Base-by-base conservation (phyloP, 2,797 vertebrate species). In the Muscicapa comitata region DNA sequence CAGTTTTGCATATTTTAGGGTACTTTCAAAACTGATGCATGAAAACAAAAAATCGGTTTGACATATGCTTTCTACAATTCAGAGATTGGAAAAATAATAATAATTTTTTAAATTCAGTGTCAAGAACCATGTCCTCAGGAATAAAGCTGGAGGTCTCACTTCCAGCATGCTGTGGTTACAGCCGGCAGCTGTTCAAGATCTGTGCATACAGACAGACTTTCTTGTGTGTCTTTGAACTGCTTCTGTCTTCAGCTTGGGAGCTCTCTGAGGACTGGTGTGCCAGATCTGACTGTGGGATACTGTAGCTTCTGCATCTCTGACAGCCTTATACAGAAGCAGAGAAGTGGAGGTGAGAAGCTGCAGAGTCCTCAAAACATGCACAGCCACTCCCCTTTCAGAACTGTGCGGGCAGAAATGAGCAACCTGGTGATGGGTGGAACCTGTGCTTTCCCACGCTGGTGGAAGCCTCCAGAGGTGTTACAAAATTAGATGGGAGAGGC, bases 401-500 rank as follows among this genome's bases (percentile, higher is more conserved):
- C 24, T 63, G 37, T 86, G 24, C 54, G 29, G 35, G 47, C 72
- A 86, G 42, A 65, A 86, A 21, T 50, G 65, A 95, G 9, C 40
- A 77, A 2, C 13, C 14, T 90, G 4, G 21, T 33, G 20, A 40
- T 89, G 79, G 62, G 88, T 86, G 86, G 62, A 84, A 51, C 79
- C 71, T 70, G 9, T 66, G 59, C 59, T 87, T 95, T 93, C 93
- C 71, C 93, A 93, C 4, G 7, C 37, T 2, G 3, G 11, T 55
- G 24, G 45, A 63, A 45, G 25, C 38, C 26, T 76, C 29, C 35
- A 37, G 35, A 76, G 24, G 71, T 85, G 74, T 94, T 91, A 77
- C 45, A 82, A 67, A 82, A 93, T 82, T 28, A 79, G 21, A n/a
- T 73, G 63, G 74, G 86, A 82, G 81, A 73, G 40, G 40, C 40